Evolutionary conservation across 30 jellyfish, hydroid and myxozoan species (phyloP), one percentile per base, ranked within the genome.

Genomic region (Pseudorhiza aurosa): DNA sequence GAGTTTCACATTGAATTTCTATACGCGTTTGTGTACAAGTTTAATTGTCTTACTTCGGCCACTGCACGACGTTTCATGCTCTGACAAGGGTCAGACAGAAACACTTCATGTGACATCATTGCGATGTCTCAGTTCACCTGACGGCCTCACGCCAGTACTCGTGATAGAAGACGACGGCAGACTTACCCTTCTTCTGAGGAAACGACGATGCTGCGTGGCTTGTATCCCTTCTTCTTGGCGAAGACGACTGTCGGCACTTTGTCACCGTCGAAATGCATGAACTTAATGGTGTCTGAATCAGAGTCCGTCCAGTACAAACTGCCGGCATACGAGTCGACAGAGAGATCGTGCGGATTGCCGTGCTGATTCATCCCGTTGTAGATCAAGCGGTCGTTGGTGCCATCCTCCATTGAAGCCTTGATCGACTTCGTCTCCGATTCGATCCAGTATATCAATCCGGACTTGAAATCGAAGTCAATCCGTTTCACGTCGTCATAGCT

Each of bases 301-400:
- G 75, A 55, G 65, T 92, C 96, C 14, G 97, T 85, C 98, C 98
- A 92, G 70, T 59, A 92, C 43, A 92, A 15, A 46, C 95, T 64
- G 45, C 95, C 95, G 30, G 96, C 90, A 42, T 77, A 92, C 14
- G 96, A 96, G 24, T 92, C 98, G 27, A 92, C 72, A 0, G 98
- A 85, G n/a, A 92, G 43, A 62, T 92, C 97, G 45, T 32, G 81
- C n/a, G 96, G 95, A 37, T 59, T 76, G 4, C 59, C 50, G 11
- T 40, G 75, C 11, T 72, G 6, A 14, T 45, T 27, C 22, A 31
- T 9, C 33, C 71, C 74, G 22, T 27, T 65, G 37, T 29, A 25
- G 39, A 72, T 43, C 79, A 56, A 72, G 72, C 55, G 73, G 55
- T 49, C 44, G 26, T 55, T 56, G 11, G 85, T 12, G 21, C 96